These are phyloP conservation scores for Tauraco erythrolophus DNA, from an alignment of 2,113 vertebrate genomes.

Conservation along the genomic window DNA sequence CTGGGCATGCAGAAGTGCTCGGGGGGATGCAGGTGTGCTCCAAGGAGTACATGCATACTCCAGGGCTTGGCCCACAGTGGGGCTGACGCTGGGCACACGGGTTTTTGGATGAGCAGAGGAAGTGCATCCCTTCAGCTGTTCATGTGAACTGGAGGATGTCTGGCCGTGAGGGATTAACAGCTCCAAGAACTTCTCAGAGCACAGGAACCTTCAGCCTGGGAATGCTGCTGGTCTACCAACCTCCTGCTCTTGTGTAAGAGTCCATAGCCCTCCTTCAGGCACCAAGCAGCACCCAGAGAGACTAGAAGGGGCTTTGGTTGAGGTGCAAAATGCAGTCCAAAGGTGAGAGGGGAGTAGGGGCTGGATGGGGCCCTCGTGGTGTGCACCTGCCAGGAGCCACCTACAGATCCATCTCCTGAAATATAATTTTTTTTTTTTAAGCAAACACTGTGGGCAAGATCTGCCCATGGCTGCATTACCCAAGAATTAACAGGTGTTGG, in stretches of 20 bases:
- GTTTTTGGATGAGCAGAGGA: neutral
- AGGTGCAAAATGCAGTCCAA: neutral
- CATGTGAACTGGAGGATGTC: neutral
- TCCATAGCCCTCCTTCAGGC: neutral
- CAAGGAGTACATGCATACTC: fast-evolving
- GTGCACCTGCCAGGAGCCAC: neutral
- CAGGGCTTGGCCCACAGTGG: neutral
- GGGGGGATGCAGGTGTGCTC: neutral
- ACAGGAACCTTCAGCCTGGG: neutral
- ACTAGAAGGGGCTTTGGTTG: neutral
- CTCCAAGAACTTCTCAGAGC: neutral
- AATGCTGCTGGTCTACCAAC: neutral
- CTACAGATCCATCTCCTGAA: neutral
- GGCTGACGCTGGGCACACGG: fast-evolving
- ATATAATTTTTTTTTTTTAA: neutral
- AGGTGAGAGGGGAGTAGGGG: neutral
- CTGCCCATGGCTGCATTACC: neutral
- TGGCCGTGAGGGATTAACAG: neutral
- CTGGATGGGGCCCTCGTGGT: fast-evolving
- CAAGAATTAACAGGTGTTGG: neutral
- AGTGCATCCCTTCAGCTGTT: neutral
- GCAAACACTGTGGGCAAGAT: neutral
- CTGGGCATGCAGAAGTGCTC: fast-evolving
- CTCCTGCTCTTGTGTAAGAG: too few species aligned
- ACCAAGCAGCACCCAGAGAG: fast-evolving